These are phyloP conservation scores for Tetragonula clypearis DNA, from an alignment of 1,140 invertebrate species.

Conservation along the genomic window DNA sequence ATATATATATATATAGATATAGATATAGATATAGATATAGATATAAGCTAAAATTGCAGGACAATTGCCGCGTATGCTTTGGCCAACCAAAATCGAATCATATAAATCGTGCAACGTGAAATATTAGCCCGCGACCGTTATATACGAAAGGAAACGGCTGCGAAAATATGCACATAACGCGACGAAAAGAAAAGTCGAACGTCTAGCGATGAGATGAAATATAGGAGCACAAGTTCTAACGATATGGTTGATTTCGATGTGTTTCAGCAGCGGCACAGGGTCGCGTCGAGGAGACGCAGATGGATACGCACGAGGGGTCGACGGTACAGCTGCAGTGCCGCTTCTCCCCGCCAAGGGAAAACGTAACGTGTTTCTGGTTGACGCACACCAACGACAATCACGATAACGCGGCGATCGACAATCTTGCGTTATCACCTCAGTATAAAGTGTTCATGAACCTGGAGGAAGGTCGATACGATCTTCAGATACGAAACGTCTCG, in stretches of 20 bases:
- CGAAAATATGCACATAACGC: slow-evolving; percentile 4
- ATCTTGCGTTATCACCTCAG: slow-evolving; percentile 73
- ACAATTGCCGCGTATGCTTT: background rate
- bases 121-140: background rate
- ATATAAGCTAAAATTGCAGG: background rate
- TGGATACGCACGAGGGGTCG: slow-evolving; percentile 80
- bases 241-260: background rate
- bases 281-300: slow-evolving; percentile 76
- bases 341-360: slow-evolving; percentile 72
- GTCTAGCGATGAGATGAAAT: background rate
- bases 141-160: background rate
- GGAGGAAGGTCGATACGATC: slow-evolving; percentile 92
- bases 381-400: slow-evolving; percentile 78
- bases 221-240: background rate
- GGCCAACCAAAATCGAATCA: no score
- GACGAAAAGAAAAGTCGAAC: slow-evolving; percentile 4
- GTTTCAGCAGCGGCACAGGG: slow-evolving; percentile 71
- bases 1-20: no score
- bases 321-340: slow-evolving; percentile 77
- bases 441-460: slow-evolving; percentile 82
- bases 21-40: background rate
- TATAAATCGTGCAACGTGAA: background rate
- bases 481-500: slow-evolving; percentile 92
- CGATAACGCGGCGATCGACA: slow-evolving; percentile 79
- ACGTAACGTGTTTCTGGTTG: slow-evolving; percentile 78